These are phyloP conservation scores for Villa cingulata DNA, from an alignment of 2,888 invertebrate genomes.

Conservation along the genomic window DNA sequence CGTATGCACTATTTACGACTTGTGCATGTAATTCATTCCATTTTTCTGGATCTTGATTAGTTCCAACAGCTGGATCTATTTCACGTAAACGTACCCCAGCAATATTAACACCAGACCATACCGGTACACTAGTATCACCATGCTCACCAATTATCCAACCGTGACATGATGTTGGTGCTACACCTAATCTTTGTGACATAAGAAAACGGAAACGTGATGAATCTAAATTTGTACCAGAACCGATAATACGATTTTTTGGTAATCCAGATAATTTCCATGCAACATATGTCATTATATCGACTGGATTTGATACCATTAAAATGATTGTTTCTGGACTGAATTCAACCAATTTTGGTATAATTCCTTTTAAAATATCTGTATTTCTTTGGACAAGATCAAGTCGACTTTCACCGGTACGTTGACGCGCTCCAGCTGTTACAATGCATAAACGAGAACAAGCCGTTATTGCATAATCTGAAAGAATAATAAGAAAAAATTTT, in stretches of 20 bases:
- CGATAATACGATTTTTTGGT: slow-evolving; percentile 75
- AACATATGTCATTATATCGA: slow-evolving; percentile 83
- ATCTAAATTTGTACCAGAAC: slow-evolving; percentile 87
- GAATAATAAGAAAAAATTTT: not conserved
- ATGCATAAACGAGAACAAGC: slow-evolving; percentile 74
- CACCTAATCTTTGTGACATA: slow-evolving; percentile 64
- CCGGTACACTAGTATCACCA: slow-evolving; percentile 80
- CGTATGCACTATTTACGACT: slow-evolving; percentile 76
- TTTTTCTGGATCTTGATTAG: slow-evolving; percentile 57
- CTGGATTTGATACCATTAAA: slow-evolving; percentile 82
- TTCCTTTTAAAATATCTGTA: slow-evolving; percentile 73
- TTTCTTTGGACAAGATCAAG: slow-evolving; percentile 79
- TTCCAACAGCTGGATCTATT: slow-evolving; percentile 60
- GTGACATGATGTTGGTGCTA: slow-evolving; percentile 75
- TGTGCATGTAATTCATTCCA: slow-evolving; percentile 67
- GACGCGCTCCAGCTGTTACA: slow-evolving; percentile 82
- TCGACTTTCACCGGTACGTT: slow-evolving; percentile 79
- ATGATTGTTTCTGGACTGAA: slow-evolving; percentile 78
- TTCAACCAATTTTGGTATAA: slow-evolving; percentile 53
- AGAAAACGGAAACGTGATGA: slow-evolving; percentile 82
- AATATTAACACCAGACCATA: slow-evolving; percentile 89
- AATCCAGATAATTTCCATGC: slow-evolving; percentile 90
- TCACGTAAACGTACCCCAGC: slow-evolving; percentile 76
- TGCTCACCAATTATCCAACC: slow-evolving; percentile 93
- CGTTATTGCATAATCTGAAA: slow-evolving; percentile 55